Base-by-base conservation (phyloP, 2,888 invertebrate genomes). In the Omphaloscelis lunosa region DNA sequence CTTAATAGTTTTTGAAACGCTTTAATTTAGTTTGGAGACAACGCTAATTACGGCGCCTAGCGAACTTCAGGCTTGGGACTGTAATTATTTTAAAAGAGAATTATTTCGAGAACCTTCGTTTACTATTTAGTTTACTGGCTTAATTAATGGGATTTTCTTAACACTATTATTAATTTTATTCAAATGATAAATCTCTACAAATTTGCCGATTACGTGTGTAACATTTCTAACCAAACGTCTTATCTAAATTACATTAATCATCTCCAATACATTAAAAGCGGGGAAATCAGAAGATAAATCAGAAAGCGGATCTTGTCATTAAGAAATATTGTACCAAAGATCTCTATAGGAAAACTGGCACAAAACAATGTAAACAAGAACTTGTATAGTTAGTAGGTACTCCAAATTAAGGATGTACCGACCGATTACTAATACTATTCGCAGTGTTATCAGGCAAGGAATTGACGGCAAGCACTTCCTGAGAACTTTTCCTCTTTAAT, bases 201-300 rank as follows among this genome's bases (percentile, higher is more conserved):
- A 70, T 82, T 39, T 65, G 41, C 41, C n/a, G 27, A 71, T 63
- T 81, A 69, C 72, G 71, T 68, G 59, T 59, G 51, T 71, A 63
- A 59, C n/a, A 39, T 76, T 68, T 76, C 12, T 17, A 39, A 53
- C 61, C 65, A 69, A 76, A 85, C 39, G 63, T 53, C 51, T 83
- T 80, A 80, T 83, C 79, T 83, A 53, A 65, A 83, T 65, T 20
- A 53, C 79, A 86, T 84, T 83, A 83, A 86, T 84, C 65, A 83
- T 75, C 17, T 53, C 12, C 27, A 72, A 72, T 58, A 72, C 63
- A 86, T 77, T 86, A 68, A 27, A 71, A 58, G 61, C 41, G n/a
- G 53, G 45, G 69, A 74, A 72, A 82, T 70, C 34, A 17, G 17
- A 71, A 62, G 17, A 72, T 72, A 70, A 77, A 70, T 72, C 72